These are phyloP conservation scores for Diploptera punctata DNA, from an alignment of 2,888 invertebrate genomes.

Conservation along the genomic window DNA sequence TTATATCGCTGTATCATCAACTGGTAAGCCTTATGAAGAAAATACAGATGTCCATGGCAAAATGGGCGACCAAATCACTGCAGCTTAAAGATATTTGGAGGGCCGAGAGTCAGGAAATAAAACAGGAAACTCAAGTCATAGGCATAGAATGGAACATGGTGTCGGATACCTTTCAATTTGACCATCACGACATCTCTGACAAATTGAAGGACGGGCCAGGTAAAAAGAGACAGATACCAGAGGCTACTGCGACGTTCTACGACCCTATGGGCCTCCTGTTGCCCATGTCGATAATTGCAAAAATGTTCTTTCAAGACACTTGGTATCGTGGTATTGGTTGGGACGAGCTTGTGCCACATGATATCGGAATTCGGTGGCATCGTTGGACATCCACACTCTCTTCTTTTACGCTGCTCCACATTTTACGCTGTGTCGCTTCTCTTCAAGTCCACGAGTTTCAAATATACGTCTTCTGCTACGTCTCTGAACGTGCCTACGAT, in stretches of 20 bases:
- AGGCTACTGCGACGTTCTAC: background rate
- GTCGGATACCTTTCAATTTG: too few relatives aligned
- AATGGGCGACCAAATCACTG: background rate
- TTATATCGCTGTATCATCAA: background rate
- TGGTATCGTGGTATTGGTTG: background rate
- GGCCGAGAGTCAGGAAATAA: background rate
- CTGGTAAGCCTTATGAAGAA: background rate
- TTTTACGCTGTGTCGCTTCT: background rate
- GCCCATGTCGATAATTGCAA: background rate
- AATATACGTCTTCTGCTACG: too few relatives aligned
- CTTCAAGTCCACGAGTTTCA: too few relatives aligned
- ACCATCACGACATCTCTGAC: background rate
- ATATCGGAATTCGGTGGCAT: background rate
- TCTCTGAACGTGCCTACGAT: slow-evolving; percentile 9
- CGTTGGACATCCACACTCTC: background rate
- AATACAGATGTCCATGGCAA: too few relatives aligned
- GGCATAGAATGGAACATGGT: background rate
- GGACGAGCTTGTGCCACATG: background rate
- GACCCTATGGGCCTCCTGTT: background rate
- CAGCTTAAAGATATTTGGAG: background rate
- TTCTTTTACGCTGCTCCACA: background rate
- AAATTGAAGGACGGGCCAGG: background rate
- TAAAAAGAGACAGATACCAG: background rate
- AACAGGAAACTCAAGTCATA: background rate
- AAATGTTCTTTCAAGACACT: slow-evolving; percentile 11